phyloP scores from a whole-genome alignment of 1,140 invertebrate genomes.

The Himalopsyche phryganea region DNA sequence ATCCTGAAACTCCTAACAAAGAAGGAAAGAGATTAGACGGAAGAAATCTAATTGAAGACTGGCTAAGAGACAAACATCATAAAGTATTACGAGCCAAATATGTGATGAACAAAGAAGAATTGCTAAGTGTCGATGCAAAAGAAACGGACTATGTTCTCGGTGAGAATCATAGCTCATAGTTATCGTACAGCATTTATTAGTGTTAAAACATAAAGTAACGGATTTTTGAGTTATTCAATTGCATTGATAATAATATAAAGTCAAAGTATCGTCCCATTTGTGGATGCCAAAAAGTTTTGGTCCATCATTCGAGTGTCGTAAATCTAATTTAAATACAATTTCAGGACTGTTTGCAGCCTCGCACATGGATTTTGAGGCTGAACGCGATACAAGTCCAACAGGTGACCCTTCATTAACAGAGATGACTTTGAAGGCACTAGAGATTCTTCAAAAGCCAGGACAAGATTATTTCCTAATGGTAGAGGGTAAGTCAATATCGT shows the following conservation, averaged over 20 bases:
- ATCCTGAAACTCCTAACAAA: conserved; percentile 56
- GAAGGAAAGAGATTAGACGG: conserved; percentile 62
- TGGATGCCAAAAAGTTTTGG: too few relatives aligned
- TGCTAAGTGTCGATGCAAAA: conserved; percentile 57
- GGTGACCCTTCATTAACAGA: conserved; percentile 65
- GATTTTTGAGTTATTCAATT: too few relatives aligned
- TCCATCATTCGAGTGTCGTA: too few relatives aligned
- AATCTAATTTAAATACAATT: too few relatives aligned
- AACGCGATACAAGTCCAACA: conserved; percentile 39
- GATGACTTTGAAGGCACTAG: conserved; percentile 77
- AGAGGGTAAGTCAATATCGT: conserved; percentile 43
- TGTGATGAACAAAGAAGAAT: conserved; percentile 57
- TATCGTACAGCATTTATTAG: too few relatives aligned
- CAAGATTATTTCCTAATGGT: conserved; percentile 60
- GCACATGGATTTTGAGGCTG: conserved; percentile 58
- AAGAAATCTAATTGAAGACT: conserved; percentile 68
- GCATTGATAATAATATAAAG: too few relatives aligned
- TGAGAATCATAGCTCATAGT: too few relatives aligned
- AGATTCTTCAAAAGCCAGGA: conserved; percentile 65
- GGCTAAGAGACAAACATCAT: conserved; percentile 59
- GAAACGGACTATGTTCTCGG: conserved; percentile 62
- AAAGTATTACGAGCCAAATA: conserved; percentile 55
- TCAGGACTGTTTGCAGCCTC: conserved; percentile 58
- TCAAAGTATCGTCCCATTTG: too few relatives aligned
- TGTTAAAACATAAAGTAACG: too few relatives aligned